Evolutionary conservation across 2,888 invertebrate species (phyloP), one percentile per base, ranked within the genome.

Genomic region (Ceratothoa steindachneri): DNA sequence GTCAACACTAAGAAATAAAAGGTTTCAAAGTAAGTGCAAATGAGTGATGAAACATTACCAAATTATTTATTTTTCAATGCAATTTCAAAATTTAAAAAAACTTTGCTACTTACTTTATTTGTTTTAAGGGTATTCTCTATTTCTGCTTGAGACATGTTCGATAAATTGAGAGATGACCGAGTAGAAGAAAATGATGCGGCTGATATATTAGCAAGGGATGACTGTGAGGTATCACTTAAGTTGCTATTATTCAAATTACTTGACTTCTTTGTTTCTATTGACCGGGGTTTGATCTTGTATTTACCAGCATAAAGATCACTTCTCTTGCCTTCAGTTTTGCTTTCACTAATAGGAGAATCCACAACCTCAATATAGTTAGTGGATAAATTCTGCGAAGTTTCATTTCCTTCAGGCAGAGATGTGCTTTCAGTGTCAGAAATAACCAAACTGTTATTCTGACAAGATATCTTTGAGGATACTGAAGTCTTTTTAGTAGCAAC

Each of bases 91-190:
- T n/a, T n/a, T n/a, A n/a, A n/a, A n/a, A n/a, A n/a, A n/a, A n/a
- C n/a, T n/a, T n/a, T n/a, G n/a, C n/a, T n/a, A 67, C 71, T 19
- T 22, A 75, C 75, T 30, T 75, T 72, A 29, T 65, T 75, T 15
- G 69, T 60, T 30, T 75, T 52, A 12, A 75, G 28, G n/a, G 52
- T 75, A 15, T 51, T 30, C 28, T 72, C 52, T 19, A 75, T 72
- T 51, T 71, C 75, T 29, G 30, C n/a, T 7, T 64, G 15, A 24
- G 53, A 68, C 71, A 75, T 65, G 30, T 75, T 69, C 5, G 75
- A 60, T 19, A 72, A 1, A 19, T 28, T 30, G n/a, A 66, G 30
- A 1, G 60, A 60, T 66, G 66, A 66, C 3, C 28, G 5, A 9
- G 41, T 41, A 9, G 41, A 41, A 9, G 41, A 41, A 41, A 15